These are phyloP conservation scores for Diuraphis noxia DNA, from an alignment of 1,140 invertebrate genomes.

Conservation along the genomic window DNA sequence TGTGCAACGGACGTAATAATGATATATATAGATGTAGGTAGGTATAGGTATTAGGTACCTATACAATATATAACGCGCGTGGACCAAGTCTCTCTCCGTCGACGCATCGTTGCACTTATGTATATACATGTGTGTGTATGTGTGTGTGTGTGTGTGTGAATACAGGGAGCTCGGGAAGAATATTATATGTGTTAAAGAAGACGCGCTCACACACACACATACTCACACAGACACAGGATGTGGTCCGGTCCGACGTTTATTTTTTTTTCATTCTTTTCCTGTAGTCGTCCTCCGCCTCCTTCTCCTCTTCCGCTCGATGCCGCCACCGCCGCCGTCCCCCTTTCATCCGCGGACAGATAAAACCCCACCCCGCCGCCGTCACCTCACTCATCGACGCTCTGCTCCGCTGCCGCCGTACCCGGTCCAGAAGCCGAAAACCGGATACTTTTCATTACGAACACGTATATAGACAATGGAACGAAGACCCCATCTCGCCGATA, in stretches of 20 bases:
- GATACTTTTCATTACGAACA: constrained; percentile 53
- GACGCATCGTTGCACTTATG: constrained; percentile 41
- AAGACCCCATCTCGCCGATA: constrained; percentile 22
- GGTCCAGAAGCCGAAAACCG: constrained; percentile 54
- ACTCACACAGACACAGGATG: constrained; percentile 32
- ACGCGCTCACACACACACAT: not conserved
- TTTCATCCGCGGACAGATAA: constrained; percentile 41
- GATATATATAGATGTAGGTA: not conserved
- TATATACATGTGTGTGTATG: not conserved
- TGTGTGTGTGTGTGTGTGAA: not conserved
- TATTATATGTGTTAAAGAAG: constrained; percentile 17
- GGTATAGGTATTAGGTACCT: not conserved
- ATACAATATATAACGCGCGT: not conserved
- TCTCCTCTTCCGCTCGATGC: not conserved
- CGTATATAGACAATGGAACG: constrained; percentile 49
- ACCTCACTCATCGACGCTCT: not conserved
- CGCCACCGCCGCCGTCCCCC: not conserved
- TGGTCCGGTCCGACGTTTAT: constrained; percentile 45
- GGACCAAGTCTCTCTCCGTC: constrained; percentile 34
- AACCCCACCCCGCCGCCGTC: not conserved
- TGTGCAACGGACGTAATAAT: not conserved
- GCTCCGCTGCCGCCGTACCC: not conserved
- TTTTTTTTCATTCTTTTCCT: not conserved
- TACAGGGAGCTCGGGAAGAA: not conserved
- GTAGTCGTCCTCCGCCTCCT: not conserved